Conservation (phyloP, 2,113 vertebrate genomes). For the Ciconia stormi region DNA sequence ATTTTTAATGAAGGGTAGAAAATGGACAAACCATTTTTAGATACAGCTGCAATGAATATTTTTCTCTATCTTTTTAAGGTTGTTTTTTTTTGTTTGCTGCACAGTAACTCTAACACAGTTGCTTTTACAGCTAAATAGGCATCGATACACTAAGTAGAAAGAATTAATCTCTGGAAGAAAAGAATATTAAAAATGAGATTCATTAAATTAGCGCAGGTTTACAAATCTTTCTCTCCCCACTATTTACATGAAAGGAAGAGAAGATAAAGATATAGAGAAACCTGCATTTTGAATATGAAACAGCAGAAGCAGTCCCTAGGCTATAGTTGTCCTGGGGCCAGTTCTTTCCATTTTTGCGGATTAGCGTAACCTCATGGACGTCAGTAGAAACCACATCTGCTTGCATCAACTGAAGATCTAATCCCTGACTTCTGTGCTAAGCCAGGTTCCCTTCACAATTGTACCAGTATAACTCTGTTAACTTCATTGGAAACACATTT, state of each 20-base stretch:
- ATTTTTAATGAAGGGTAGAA: slow-evolving; percentile 12
- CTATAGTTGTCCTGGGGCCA: background rate
- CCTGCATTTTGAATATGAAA: background rate
- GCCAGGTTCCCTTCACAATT: background rate
- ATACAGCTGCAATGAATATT: background rate
- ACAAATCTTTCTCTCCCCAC: background rate
- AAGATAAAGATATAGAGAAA: background rate
- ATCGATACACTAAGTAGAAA: background rate
- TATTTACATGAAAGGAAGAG: background rate
- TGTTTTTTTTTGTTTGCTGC: background rate
- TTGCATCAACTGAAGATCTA: background rate
- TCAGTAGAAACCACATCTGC: background rate
- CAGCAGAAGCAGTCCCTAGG: background rate
- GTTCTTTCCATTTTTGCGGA: background rate
- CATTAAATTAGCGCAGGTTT: background rate
- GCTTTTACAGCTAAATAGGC: background rate
- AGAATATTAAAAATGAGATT: background rate
- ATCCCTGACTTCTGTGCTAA: background rate
- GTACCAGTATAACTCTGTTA: background rate
- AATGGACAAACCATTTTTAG: background rate
- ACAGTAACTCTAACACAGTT: background rate
- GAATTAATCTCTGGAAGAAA: background rate
- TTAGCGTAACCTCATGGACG: background rate
- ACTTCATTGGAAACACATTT: background rate
- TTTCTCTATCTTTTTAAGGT: background rate